phyloP scores from a whole-genome alignment of 2,888 invertebrate genomes.

The Drosophila paracracens region DNA sequence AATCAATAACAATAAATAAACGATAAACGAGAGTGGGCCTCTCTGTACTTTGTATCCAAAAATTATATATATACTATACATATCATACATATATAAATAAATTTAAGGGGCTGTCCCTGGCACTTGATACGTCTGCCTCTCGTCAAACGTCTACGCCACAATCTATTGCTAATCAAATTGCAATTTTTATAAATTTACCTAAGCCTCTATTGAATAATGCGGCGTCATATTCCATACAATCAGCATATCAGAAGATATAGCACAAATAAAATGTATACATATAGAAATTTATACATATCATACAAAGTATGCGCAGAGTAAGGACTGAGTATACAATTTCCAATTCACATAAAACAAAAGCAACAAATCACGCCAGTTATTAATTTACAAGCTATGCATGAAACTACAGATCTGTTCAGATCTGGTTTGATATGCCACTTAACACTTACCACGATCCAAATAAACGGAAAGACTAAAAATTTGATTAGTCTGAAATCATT shows the following conservation, averaged over 20 bases:
- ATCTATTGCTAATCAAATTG: constrained; percentile 71
- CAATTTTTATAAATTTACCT: constrained; percentile 78
- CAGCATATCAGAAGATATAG: constrained; percentile 16
- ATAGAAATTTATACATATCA: neutral
- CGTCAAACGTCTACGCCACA: constrained; percentile 37
- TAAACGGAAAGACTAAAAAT: neutral
- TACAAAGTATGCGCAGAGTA: neutral
- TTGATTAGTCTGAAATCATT: neutral
- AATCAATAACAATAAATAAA: constrained; percentile 82
- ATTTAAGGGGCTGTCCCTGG: constrained; percentile 54
- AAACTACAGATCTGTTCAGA: no score
- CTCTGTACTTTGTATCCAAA: constrained; percentile 70
- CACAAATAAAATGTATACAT: neutral
- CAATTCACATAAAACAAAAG: constrained; percentile 6
- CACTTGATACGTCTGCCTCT: constrained; percentile 30
- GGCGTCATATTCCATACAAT: constrained; percentile 42
- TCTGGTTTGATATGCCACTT: neutral
- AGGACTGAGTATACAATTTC: constrained; percentile 10
- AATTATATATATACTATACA: neutral
- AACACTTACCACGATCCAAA: neutral
- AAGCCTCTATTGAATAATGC: constrained; percentile 63
- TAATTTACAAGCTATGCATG: neutral
- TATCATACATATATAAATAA: neutral
- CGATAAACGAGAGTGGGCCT: constrained; percentile 69
- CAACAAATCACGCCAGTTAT: neutral